phyloP scores from a whole-genome alignment of 2,797 vertebrate species.

The Poeciliopsis turneri region DNA sequence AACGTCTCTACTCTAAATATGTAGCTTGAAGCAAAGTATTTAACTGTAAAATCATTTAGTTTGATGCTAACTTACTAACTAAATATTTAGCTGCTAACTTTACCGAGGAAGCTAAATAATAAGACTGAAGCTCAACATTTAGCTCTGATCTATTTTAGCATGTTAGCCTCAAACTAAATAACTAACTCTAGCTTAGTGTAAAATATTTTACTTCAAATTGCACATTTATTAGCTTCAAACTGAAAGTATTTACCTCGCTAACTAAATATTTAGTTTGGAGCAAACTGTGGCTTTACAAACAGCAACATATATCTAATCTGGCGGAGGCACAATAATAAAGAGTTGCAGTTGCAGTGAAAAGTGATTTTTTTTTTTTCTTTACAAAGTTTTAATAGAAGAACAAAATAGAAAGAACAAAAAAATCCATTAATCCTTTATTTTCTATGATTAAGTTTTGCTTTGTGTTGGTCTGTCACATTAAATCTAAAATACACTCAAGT shows the following conservation, averaged over 20 bases:
- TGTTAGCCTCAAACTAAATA: background rate
- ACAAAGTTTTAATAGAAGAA: background rate
- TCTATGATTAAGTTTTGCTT: background rate
- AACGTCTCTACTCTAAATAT: background rate
- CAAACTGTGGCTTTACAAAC: background rate
- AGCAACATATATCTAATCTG: background rate
- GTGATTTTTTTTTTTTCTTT: background rate
- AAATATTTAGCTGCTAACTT: background rate
- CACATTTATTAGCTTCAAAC: too few relatives aligned
- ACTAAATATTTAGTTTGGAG: background rate
- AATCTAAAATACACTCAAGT: background rate
- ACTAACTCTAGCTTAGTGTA: background rate
- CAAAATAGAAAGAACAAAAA: background rate
- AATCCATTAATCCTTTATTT: background rate
- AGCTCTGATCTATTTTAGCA: background rate
- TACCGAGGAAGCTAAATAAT: too few relatives aligned
- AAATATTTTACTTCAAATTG: background rate
- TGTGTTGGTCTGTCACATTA: background rate
- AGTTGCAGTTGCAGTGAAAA: background rate
- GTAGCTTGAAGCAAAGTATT: background rate
- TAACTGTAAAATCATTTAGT: background rate
- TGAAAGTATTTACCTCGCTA: background rate
- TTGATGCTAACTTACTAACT: background rate
- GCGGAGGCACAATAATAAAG: background rate
- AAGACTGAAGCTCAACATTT: background rate